Evolutionary conservation across 37 sponge, comb jelly and placozoan species (phyloP).

Genomic region (Spongilla lacustris): DNA sequence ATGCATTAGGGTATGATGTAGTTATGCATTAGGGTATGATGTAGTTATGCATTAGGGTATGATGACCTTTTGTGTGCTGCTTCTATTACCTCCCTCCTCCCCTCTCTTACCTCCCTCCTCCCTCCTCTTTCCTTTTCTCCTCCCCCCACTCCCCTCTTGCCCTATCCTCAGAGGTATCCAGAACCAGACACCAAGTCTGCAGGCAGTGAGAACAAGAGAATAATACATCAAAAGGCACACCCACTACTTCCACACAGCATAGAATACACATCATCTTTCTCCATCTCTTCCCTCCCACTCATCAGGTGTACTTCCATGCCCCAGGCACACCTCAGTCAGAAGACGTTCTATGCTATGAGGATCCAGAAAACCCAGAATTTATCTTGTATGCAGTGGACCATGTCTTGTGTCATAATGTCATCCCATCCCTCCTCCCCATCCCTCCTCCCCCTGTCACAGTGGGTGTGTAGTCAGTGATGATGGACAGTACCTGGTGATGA

Average conservation of each 20-base stretch:
- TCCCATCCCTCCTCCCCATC: neutral
- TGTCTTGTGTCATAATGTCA: neutral
- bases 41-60: too few relatives aligned
- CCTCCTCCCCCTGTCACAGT: constrained; percentile 23
- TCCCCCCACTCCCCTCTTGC: too few relatives aligned
- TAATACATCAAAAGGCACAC: constrained; percentile 64
- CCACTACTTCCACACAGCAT: neutral
- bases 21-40: too few relatives aligned
- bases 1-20: too few relatives aligned
- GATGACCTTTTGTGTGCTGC: too few relatives aligned
- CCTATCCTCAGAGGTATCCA: constrained; percentile 49
- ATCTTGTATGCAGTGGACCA: constrained; percentile 53
- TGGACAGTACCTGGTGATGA: constrained; percentile 78
- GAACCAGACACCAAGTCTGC: constrained; percentile 66
- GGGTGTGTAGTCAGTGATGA: constrained; percentile 79
- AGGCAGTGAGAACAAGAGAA: constrained; percentile 73
- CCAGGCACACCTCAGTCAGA: constrained; percentile 72
- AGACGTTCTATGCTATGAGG: constrained; percentile 86
- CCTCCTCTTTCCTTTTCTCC: too few relatives aligned
- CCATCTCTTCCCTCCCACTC: neutral
- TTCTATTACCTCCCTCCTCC: neutral
- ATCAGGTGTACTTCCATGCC: constrained; percentile 88
- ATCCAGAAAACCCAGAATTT: constrained; percentile 88
- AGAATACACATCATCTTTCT: neutral
- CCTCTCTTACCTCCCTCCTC: neutral